A percentile compares a stretch with the other conserved stretches of the same genome.
Evolutionary conservation across 2,888 invertebrate species (phyloP).

Genomic region (Meliscaeva auricollis): DNA sequence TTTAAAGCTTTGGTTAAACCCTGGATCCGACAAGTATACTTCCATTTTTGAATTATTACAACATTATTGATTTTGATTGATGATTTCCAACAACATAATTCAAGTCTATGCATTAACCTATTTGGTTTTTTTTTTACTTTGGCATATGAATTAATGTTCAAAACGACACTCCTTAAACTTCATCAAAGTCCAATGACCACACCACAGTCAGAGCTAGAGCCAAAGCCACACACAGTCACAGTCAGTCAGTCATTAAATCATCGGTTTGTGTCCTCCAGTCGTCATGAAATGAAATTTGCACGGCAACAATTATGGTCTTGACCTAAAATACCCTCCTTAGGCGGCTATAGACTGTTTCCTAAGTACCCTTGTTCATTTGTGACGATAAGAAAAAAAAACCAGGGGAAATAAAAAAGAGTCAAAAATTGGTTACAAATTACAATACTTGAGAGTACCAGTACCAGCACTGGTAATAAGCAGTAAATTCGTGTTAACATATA

Average conservation of each 20-base stretch:
- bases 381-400: conserved; percentile 12
- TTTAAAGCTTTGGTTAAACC: no score
- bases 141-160: background rate
- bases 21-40: no score
- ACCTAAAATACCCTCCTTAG: conserved; percentile 30
- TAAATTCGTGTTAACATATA: conserved; percentile 70
- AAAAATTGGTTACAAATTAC: conserved; percentile 58
- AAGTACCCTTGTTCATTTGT: conserved; percentile 1
- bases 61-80: no score
- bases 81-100: background rate
- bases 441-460: conserved; percentile 29
- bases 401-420: background rate
- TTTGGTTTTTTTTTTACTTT: background rate
- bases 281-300: conserved; percentile 19
- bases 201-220: background rate
- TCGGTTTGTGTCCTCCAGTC: conserved; percentile 23
- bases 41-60: background rate
- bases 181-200: conserved; percentile 22
- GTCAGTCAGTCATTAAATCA: conserved; percentile 24
- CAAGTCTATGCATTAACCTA: background rate
- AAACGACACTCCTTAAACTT: conserved; percentile 19
- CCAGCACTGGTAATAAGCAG: conserved; percentile 11
- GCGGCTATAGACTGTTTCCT: conserved; percentile 24
- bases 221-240: background rate
- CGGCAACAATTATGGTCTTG: conserved; percentile 43